Conservation (phyloP, 1,140 invertebrate species). For the Polypedilum vanderplanki region DNA sequence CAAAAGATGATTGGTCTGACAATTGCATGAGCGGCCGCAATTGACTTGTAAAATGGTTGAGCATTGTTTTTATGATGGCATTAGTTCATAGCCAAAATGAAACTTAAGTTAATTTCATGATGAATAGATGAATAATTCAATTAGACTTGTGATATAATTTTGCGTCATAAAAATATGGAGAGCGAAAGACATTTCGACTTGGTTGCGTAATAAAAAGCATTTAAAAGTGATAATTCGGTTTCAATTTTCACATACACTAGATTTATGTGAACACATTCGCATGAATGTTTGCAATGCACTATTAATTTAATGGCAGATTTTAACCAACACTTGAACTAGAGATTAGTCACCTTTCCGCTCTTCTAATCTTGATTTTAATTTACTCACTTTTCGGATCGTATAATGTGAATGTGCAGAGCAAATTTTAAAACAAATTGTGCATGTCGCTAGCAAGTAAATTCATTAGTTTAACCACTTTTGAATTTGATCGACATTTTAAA, state of each 20-base stretch:
- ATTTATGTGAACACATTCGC: neutral
- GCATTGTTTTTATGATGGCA: neutral
- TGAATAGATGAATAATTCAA: neutral
- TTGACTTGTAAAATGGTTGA: neutral
- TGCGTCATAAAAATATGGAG: neutral
- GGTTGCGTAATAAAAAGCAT: neutral
- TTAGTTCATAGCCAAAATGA: neutral
- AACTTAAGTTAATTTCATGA: too few relatives aligned
- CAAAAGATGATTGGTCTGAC: too few relatives aligned
- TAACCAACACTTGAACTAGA: neutral
- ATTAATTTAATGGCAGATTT: neutral
- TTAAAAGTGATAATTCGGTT: neutral
- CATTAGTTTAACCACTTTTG: too few relatives aligned
- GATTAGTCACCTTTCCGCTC: slow-evolving; percentile 16
- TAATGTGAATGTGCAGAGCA: too few relatives aligned
- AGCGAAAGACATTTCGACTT: neutral
- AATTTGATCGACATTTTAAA: too few relatives aligned
- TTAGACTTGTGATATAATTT: slow-evolving; percentile 4
- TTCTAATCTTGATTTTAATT: neutral
- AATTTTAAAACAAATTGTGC: too few relatives aligned
- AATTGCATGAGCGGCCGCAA: too few relatives aligned
- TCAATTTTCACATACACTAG: slow-evolving; percentile 1
- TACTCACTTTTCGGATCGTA: too few relatives aligned
- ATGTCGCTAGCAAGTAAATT: too few relatives aligned
- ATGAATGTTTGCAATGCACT: neutral